These are phyloP conservation scores for Tiaroga cobitis DNA, from an alignment of 2,797 vertebrate species.

Conservation along the genomic window DNA sequence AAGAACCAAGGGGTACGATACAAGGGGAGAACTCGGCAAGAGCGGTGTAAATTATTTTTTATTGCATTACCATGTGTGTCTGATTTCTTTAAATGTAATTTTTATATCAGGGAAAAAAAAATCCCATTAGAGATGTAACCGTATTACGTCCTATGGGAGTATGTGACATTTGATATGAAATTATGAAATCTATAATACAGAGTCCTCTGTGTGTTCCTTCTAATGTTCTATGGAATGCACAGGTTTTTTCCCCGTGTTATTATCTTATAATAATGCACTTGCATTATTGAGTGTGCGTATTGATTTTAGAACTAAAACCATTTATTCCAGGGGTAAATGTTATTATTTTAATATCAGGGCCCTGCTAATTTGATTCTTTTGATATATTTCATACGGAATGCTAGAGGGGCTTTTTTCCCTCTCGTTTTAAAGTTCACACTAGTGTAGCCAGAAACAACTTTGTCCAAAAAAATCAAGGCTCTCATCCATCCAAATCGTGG, in stretches of 20 bases:
- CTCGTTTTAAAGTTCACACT: constrained; percentile 50
- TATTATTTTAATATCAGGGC: constrained; percentile 82
- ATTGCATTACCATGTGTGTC: constrained; percentile 56
- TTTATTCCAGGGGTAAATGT: constrained; percentile 82
- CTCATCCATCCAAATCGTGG: constrained; percentile 23
- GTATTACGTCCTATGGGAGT: constrained; percentile 77
- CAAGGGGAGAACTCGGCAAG: constrained; percentile 14
- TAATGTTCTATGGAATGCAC: constrained; percentile 78
- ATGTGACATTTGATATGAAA: constrained; percentile 83
- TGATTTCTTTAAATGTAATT: constrained; percentile 57
- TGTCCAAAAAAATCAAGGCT: constrained; percentile 24
- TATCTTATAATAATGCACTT: constrained; percentile 82
- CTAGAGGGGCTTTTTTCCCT: constrained; percentile 67
- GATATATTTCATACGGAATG: constrained; percentile 72
- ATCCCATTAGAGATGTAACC: constrained; percentile 73
- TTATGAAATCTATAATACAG: constrained; percentile 80
- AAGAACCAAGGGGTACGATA: constrained; percentile 47
- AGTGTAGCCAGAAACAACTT: constrained; percentile 31
- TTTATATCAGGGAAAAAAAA: constrained; percentile 61
- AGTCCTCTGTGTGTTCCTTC: constrained; percentile 72
- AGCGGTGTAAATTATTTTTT: constrained; percentile 53
- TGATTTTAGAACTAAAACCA: constrained; percentile 80
- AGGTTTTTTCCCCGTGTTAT: constrained; percentile 74
- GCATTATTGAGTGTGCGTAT: constrained; percentile 78
- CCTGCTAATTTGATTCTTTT: constrained; percentile 63